phyloP scores from a whole-genome alignment of 2,113 vertebrate genomes.

The Myodes glareolus region DNA sequence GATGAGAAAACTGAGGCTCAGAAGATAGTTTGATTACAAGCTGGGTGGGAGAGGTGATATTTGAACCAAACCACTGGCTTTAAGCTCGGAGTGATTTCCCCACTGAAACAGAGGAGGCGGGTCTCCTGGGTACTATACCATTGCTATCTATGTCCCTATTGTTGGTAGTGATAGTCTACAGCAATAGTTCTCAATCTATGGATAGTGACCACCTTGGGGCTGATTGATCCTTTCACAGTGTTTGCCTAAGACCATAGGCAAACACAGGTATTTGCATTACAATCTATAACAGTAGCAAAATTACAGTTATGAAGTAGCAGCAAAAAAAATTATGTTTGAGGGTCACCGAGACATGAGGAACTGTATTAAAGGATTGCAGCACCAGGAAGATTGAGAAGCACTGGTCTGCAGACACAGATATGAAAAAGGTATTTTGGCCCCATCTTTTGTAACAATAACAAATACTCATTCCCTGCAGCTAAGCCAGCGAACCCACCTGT shows the following conservation, averaged over 20 bases:
- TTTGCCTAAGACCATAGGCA: background rate
- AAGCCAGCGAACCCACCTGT: background rate
- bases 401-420: background rate
- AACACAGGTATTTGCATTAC: background rate
- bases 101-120: background rate
- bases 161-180: background rate
- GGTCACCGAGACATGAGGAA: background rate
- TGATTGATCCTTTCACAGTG: background rate
- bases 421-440: background rate
- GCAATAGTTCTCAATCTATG: background rate
- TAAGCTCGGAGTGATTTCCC: background rate
- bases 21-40: background rate
- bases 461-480: background rate
- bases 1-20: background rate
- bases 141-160: rapidly evolving
- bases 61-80: background rate
- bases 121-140: too few relatives aligned
- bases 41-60: background rate
- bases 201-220: background rate
- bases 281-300: background rate
- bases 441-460: background rate
- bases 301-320: background rate
- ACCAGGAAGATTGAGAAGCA: background rate
- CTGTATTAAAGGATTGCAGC: background rate
- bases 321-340: background rate